Evolutionary conservation across 1,140 invertebrate species (phyloP), one percentile per base, ranked within the genome.

Genomic region (Meloidogyne hapla): DNA sequence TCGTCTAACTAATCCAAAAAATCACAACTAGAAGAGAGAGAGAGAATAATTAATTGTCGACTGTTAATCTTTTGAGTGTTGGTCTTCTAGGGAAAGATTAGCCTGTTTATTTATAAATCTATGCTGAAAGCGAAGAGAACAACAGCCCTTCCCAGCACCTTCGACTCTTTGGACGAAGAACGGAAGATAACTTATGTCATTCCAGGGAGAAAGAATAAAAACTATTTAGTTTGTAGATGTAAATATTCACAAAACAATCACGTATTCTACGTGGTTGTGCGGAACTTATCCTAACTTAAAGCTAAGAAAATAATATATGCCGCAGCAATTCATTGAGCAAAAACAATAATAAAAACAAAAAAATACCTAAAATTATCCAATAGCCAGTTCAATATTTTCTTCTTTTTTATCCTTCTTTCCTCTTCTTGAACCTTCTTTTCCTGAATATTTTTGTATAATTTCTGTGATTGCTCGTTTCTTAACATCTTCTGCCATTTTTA

Each of bases 401-500:
- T 21, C 40, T 28, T 21, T 40, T 40, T 68, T 18, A 3, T 40
- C 23, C 4, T 67, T 33, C 40, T 42, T 68, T 68, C 23, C 33
- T 42, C 28, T 68, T 21, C 6, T n/a, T 26, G 65, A 15, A 23
- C 38, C 65, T 67, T 67, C 5, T n/a, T 42, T 33, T 33, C n/a
- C 33, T 28, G 15, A 15, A 68, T 68, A 40, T 21, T 33, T 33
- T 68, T 68, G 48, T 9, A 68, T 21, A 21, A 68, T n/a, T 26
- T 33, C 28, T 40, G 10, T 26, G 15, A 74, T n/a, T 18, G 28
- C 28, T 64, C 42, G 28, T 45, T 74, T 64, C 9, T 26, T 74
- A n/a, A 67, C 72, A 42, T 77, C 67, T n/a, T 74, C 76, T 65
- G 62, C 68, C 26, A 78, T 18, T 13, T 28, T 68, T 18, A 77